Evolutionary conservation across 1,140 invertebrate genomes (phyloP).

Genomic region (Drosophila murphyi): DNA sequence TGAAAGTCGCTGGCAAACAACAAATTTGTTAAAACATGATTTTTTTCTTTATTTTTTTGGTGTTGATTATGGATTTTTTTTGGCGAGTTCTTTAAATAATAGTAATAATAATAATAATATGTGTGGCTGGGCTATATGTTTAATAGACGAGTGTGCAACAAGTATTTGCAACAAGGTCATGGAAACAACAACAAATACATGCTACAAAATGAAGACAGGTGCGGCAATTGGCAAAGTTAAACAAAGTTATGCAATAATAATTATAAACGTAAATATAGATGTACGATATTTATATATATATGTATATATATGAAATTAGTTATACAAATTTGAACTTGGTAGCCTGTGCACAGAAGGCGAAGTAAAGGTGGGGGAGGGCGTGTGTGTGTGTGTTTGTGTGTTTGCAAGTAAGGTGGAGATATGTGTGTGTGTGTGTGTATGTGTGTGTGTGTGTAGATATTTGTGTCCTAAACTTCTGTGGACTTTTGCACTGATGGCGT

Average conservation of each 20-base stretch:
- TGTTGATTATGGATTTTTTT: not conserved
- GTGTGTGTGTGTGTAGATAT: constrained; percentile 22
- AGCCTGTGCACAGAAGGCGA: constrained; percentile 52
- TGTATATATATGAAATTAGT: constrained; percentile 52
- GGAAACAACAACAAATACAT: constrained; percentile 28
- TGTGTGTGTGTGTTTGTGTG: constrained; percentile 37
- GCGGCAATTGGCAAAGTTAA: constrained; percentile 44
- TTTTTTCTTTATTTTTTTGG: too few relatives aligned
- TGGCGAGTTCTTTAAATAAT: constrained; percentile 21
- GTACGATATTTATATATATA: constrained; percentile 12
- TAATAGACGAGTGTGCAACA: not conserved
- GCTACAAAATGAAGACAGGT: constrained; percentile 35
- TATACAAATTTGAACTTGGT: constrained; percentile 75
- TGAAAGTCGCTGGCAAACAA: constrained; percentile 4
- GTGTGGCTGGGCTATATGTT: constrained; percentile 26
- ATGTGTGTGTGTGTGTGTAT: constrained; percentile 38
- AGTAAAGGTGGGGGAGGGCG: constrained; percentile 23
- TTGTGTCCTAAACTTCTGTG: constrained; percentile 77
- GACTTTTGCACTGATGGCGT: constrained; percentile 81
- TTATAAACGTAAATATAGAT: constrained; percentile 23
- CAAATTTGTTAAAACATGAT: not conserved
- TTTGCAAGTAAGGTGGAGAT: too few relatives aligned
- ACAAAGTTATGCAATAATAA: constrained; percentile 40
- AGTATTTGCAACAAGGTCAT: constrained; percentile 48
- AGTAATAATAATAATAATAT: not conserved